Base-by-base conservation (phyloP, 2,113 vertebrate species). In the Talpa occidentalis region DNA sequence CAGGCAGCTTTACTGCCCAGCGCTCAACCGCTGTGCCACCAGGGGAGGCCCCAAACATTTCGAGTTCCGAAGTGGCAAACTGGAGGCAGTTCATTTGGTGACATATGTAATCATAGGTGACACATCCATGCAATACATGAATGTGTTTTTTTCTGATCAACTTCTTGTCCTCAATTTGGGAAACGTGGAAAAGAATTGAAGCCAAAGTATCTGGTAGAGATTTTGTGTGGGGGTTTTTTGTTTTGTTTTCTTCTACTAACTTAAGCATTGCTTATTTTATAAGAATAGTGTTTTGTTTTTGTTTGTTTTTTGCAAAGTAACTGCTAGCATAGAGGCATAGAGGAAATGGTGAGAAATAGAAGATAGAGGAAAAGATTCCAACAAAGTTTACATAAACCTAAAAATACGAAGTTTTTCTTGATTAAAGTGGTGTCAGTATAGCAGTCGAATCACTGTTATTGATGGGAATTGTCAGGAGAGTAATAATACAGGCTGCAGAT, bases 261-360 rank as follows among this genome's bases (percentile, higher is more conserved):
- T 37, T 70, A 78, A 44, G 28, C 44, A 44, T 80, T 88, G 32
- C 84, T 82, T 96, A 62, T 89, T 92, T 96, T 93, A 28, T 89
- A 85, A 85, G 59, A 84, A 35, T 84, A 84, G 9, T 72, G 37
- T 77, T 17, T 30, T 40, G 14, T 77, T 64, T 56, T 64, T 69
- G 17, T 19, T 40, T 35, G 62, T n/a, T 24, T 21, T 37, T 80
- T 85, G 30, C 47, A 47, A 78, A 95, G 85, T 87, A 89, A 69
- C 49, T 96, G 49, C 15, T 90, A 56, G 15, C 26, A 42, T 64
- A 64, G 60, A 56, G 35, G 42, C 74, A 47, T 83, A 35, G 70
- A 73, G 76, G 76, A 93, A 93, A 93, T 42, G 56, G 37, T 92
- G 30, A 93, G 70, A 93, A 83, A 67, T 92, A 88, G 59, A 66